Conservation (phyloP, 2,888 invertebrate species). For the Tipula confusa region DNA sequence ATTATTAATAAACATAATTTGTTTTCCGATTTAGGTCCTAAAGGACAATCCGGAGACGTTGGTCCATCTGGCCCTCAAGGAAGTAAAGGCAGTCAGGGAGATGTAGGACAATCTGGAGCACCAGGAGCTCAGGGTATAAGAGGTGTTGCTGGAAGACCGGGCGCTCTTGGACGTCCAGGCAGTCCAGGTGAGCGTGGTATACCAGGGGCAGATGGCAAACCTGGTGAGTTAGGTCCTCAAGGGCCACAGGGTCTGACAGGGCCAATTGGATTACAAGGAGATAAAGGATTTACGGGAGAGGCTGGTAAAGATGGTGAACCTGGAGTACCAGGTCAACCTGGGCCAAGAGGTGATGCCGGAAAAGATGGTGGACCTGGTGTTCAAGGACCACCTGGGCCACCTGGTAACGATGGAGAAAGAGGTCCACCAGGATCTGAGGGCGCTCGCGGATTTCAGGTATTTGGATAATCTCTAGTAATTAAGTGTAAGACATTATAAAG, state of each 20-base stretch:
- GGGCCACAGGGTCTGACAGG: conserved; percentile 78
- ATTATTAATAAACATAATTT: too few species aligned
- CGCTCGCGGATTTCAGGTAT: conserved; percentile 74
- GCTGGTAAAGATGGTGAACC: conserved; percentile 70
- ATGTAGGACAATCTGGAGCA: conserved; percentile 57
- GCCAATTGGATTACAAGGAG: conserved; percentile 65
- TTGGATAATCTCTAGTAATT: conserved; percentile 32
- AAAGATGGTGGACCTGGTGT: conserved; percentile 72
- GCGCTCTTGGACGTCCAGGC: conserved; percentile 65
- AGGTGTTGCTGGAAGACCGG: conserved; percentile 64
- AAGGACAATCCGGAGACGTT: conserved; percentile 70
- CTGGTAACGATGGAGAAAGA: conserved; percentile 68
- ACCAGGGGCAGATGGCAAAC: conserved; percentile 78
- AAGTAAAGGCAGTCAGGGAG: conserved; percentile 58
- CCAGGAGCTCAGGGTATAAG: conserved; percentile 58
- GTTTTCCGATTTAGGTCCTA: conserved; percentile 53
- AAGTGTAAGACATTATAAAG: background rate
- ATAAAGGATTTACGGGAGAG: conserved; percentile 62
- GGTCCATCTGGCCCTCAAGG: conserved; percentile 64
- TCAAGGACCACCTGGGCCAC: conserved; percentile 67
- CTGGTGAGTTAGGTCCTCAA: conserved; percentile 75
- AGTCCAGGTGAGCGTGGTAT: conserved; percentile 68
- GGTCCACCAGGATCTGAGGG: conserved; percentile 74
- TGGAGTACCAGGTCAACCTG: conserved; percentile 69
- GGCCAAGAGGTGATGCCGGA: conserved; percentile 74